phyloP scores from a whole-genome alignment of 2,113 vertebrate genomes.

The Bubalus kerabau region DNA sequence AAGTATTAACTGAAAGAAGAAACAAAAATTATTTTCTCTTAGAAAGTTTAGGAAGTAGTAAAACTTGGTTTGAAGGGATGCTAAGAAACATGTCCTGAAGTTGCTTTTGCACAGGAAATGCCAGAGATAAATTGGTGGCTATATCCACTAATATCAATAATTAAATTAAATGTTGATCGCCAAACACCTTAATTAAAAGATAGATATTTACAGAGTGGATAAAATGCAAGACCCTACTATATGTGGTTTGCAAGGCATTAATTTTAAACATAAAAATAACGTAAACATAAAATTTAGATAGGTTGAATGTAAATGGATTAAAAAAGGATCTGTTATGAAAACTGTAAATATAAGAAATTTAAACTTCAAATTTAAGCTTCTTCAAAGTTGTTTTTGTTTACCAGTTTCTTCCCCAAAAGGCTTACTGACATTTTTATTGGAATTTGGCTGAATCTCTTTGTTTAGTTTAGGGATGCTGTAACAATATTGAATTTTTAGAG shows the following conservation, averaged over 20 bases:
- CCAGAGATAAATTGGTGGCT: not conserved
- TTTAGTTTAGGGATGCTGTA: not conserved
- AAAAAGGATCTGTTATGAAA: not conserved
- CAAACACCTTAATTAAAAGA: not conserved
- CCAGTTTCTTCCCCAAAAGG: not conserved
- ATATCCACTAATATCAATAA: not conserved
- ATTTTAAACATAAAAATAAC: not conserved
- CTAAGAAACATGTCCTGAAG: not conserved
- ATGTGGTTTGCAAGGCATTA: not conserved
- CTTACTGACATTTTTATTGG: not conserved
- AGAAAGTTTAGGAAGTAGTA: not conserved
- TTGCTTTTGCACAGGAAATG: not conserved
- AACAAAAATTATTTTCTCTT: not conserved
- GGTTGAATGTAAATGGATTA: not conserved
- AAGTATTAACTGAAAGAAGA: not conserved
- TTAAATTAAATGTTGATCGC: not conserved
- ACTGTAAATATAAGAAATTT: not conserved
- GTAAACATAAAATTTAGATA: not conserved
- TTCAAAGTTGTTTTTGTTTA: not conserved
- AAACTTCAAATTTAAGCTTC: not conserved
- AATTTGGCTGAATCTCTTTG: not conserved
- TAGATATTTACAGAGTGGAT: not conserved
- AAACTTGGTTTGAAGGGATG: not conserved
- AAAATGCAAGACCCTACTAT: not conserved
- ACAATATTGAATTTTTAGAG: not conserved